Conservation (phyloP, 1,140 invertebrate genomes). For the Bombus pyrosoma region DNA sequence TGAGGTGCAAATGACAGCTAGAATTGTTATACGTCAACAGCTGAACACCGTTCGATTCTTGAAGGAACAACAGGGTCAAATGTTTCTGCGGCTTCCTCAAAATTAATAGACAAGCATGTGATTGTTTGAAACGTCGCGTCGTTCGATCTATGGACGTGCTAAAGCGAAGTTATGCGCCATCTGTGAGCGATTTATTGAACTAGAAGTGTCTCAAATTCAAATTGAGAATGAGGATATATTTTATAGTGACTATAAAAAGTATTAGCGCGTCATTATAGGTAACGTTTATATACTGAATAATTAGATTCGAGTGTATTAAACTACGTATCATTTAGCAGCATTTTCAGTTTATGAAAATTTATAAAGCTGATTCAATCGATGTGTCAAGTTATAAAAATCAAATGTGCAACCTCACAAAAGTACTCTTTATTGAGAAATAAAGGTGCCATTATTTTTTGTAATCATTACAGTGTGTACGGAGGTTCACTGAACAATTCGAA, state of each 20-base stretch:
- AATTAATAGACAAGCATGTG: neutral
- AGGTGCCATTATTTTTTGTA: neutral
- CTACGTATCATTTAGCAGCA: no score
- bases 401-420: neutral
- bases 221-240: neutral
- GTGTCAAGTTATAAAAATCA: neutral
- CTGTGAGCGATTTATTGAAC: neutral
- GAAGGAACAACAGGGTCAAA: constrained; percentile 20
- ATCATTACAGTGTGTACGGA: neutral
- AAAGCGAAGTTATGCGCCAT: no score
- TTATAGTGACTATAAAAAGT: no score
- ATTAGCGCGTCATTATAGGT: no score
- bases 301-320: no score
- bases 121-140: neutral
- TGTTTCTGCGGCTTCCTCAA: constrained; percentile 45
- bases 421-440: neutral
- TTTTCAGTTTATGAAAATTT: no score
- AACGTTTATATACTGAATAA: no score
- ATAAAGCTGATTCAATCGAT: no score
- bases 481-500: neutral
- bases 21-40: constrained; percentile 57
- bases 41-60: constrained; percentile 48
- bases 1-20: constrained; percentile 62
- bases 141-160: neutral
- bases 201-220: neutral